Conservation (phyloP, 1,140 invertebrate species). For the Cherax destructor region DNA sequence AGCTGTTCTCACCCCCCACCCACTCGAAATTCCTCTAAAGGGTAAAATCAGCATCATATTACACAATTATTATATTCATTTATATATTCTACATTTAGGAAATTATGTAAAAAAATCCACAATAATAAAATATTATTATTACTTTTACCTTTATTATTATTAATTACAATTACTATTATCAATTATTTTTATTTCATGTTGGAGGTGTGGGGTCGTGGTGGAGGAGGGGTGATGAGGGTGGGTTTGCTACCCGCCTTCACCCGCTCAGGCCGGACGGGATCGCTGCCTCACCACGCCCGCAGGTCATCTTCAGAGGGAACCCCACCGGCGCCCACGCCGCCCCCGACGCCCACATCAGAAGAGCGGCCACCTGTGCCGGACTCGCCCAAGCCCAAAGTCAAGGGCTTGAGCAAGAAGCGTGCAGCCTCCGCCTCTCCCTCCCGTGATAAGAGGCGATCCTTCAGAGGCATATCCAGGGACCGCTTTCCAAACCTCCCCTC, state of each 20-base stretch:
- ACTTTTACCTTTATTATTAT: no score
- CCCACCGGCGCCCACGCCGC: constrained; percentile 32
- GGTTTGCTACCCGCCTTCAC: constrained; percentile 55
- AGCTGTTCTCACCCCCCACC: no score
- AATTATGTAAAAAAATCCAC: no score
- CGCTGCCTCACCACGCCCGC: constrained; percentile 36
- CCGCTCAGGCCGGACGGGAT: constrained; percentile 27
- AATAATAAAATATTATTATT: no score
- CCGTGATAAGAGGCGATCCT: constrained; percentile 46
- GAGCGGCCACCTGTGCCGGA: constrained; percentile 40
- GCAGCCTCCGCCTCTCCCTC: constrained; percentile 67
- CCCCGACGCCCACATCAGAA: constrained; percentile 28
- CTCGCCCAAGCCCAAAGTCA: constrained; percentile 56
- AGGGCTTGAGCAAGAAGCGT: constrained; percentile 50
- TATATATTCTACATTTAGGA: no score
- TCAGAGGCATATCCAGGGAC: constrained; percentile 53
- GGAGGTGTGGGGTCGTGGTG: constrained; percentile 39
- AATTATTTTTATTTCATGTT: background rate
- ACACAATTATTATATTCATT: no score
- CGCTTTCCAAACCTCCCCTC: constrained; percentile 19
- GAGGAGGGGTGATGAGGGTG: constrained; percentile 41
- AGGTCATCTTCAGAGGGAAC: background rate
- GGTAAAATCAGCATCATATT: no score
- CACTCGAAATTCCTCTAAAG: no score
- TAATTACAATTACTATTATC: no score